Conservation (phyloP, 2,797 vertebrate species). For the Pseudopleuronectes americanus region DNA sequence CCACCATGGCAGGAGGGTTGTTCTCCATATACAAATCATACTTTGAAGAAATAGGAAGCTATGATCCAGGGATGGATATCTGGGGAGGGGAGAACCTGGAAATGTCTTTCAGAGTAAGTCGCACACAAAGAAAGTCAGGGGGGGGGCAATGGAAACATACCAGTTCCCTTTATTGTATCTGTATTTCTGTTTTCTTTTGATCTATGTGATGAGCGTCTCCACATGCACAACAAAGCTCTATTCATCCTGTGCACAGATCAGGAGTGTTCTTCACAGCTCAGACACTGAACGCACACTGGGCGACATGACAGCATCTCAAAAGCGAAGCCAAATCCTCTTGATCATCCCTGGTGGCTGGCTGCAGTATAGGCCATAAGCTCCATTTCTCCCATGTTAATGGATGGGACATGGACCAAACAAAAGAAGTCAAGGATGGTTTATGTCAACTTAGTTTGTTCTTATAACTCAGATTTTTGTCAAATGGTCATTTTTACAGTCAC, state of each 20-base stretch:
- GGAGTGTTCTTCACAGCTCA: background rate
- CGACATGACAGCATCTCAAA: too few relatives aligned
- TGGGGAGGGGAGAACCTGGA: slow-evolving; percentile 99
- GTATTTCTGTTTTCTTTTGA: background rate
- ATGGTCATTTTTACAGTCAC: too few relatives aligned
- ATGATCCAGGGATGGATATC: slow-evolving; percentile 99
- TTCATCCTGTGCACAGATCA: background rate
- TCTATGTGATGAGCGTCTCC: background rate
- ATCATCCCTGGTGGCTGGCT: too few relatives aligned
- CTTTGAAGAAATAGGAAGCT: slow-evolving; percentile 99
- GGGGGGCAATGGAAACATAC: background rate
- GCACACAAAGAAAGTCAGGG: background rate
- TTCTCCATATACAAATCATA: slow-evolving; percentile 97
- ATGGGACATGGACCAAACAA: too few relatives aligned
- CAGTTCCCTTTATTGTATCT: background rate
- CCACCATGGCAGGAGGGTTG: slow-evolving; percentile 98
- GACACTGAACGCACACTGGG: too few relatives aligned
- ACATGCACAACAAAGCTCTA: background rate
- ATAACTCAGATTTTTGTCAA: too few relatives aligned
- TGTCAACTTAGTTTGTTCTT: too few relatives aligned
- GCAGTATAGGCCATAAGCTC: too few relatives aligned
- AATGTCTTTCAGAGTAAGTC: slow-evolving; percentile 98
- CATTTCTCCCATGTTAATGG: too few relatives aligned
- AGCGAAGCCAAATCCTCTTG: too few relatives aligned
- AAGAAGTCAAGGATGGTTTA: too few relatives aligned